Percentiles rank a stretch among this genome's conserved stretches.
Conservation (phyloP, 2,797 vertebrate genomes). For the Pagetopsis macropterus region DNA sequence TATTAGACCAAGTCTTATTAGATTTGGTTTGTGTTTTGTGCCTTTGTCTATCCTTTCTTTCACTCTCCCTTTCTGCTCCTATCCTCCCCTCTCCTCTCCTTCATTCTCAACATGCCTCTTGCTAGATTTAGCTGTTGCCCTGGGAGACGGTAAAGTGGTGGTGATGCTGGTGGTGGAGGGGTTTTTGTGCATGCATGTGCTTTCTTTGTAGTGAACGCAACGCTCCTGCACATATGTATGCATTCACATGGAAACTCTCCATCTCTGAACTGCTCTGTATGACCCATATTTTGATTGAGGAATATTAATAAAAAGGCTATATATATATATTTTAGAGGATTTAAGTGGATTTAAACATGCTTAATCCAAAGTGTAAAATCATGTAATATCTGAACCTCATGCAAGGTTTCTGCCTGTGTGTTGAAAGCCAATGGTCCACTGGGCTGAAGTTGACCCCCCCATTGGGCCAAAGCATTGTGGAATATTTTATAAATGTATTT, state of each 20-base stretch:
- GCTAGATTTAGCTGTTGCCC: constrained; percentile 73
- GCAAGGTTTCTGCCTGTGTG: too few relatives aligned
- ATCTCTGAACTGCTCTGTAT: constrained; percentile 49
- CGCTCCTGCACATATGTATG: constrained; percentile 27
- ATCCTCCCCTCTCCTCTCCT: constrained; percentile 31
- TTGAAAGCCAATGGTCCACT: too few relatives aligned
- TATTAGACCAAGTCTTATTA: constrained; percentile 33
- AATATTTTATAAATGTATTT: too few relatives aligned
- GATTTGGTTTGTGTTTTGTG: constrained; percentile 48
- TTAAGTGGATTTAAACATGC: constrained; percentile 67
- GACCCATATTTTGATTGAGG: constrained; percentile 63
- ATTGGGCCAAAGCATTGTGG: too few relatives aligned
- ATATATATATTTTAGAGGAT: constrained; percentile 55
- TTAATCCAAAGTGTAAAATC: constrained; percentile 66
- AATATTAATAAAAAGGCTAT: constrained; percentile 38
- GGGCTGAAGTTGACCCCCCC: too few relatives aligned
- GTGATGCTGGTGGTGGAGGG: constrained; percentile 20
- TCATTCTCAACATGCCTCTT: constrained; percentile 61
- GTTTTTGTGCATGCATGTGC: constrained; percentile 41
- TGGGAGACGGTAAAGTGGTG: constrained; percentile 73
- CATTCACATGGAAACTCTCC: constrained; percentile 28
- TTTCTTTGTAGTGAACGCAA: constrained; percentile 57
- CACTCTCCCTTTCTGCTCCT: constrained; percentile 13
- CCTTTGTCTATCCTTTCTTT: constrained; percentile 36
- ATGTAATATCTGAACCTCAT: constrained; percentile 39